Evolutionary conservation across 2,888 invertebrate genomes (phyloP), one percentile per base, ranked within the genome.

Genomic region (Strigamia maritima): DNA sequence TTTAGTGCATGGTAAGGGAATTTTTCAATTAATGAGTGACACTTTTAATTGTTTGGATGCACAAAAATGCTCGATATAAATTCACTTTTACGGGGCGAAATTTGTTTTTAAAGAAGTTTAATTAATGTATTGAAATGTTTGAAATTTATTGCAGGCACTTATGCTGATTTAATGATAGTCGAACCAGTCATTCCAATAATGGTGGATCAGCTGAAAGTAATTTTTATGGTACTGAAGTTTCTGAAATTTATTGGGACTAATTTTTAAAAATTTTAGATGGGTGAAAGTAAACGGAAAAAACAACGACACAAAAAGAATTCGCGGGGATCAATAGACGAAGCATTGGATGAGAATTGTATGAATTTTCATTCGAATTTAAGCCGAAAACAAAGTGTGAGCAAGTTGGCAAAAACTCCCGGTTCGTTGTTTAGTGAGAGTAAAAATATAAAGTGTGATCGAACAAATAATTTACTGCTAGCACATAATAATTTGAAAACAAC

Each of bases 151-250:
- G 31, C 38, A 79, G 79, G 78, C 60, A 79, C 77, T 8, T 79
- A 79, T 40, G 38, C 77, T 14, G 65, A 79, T 28, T 74, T 79
- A 35, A 38, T 79, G 78, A 79, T 79, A 22, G 78, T 79, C 7
- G 79, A 79, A n/a, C 79, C 79, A 2, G 26, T 70, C 12, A 40
- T 79, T 31, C 79, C 79, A 24, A 79, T 79, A 16, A 44, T 65
- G 65, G 22, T 79, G 24, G 78, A 79, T 38, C 35, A 24, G n/a
- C 65, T 77, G 12, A 44, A 44, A 16, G 44, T 44, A 44, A 44
- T 4, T 31, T 31, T 2, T 31, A 10, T 14, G 3, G n/a, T 14
- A 44, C 14, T 44, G 3, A n/a, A 44, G 10, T n/a, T n/a, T 2
- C 14, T n/a, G 16, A 16, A 44, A 8, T 44, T 0, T 35, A 12